Conservation (phyloP, 2,888 invertebrate genomes). For the Xylota sylvarum region DNA sequence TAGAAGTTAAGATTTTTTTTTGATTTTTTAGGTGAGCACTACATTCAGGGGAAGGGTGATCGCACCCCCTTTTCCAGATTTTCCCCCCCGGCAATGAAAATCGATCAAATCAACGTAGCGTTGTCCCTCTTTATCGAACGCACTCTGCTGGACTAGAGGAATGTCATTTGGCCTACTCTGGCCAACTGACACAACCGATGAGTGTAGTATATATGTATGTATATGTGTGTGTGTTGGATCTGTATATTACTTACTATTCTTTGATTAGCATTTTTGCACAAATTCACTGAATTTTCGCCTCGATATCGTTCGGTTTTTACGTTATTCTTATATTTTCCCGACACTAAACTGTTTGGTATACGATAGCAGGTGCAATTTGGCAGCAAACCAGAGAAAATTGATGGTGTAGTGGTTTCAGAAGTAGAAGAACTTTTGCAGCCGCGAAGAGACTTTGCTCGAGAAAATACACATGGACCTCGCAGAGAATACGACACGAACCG, state of each 20-base stretch:
- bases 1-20: slow-evolving; percentile 23
- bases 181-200: slow-evolving; percentile 26
- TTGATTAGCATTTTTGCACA: slow-evolving; percentile 76
- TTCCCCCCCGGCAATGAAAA: slow-evolving; percentile 56
- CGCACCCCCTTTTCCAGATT: slow-evolving; percentile 69
- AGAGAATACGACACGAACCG: slow-evolving; percentile 69
- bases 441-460: slow-evolving; percentile 68
- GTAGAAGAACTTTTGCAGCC: slow-evolving; percentile 64
- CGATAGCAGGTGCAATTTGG: slow-evolving; percentile 15
- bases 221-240: slow-evolving; percentile 24
- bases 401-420: slow-evolving; percentile 46
- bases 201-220: slow-evolving; percentile 14
- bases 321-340: slow-evolving; percentile 39
- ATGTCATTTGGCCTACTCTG: slow-evolving; percentile 57
- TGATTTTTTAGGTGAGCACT: neutral
- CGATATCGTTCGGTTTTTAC: slow-evolving; percentile 14
- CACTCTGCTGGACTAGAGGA: slow-evolving; percentile 32
- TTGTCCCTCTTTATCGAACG: slow-evolving; percentile 68
- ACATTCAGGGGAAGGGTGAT: slow-evolving; percentile 60
- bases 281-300: slow-evolving; percentile 61
- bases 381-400: slow-evolving; percentile 23
- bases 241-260: slow-evolving; percentile 75
- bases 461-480: slow-evolving; percentile 68
- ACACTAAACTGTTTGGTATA: slow-evolving; percentile 26
- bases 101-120: slow-evolving; percentile 66